Base-by-base conservation (phyloP, 2,113 vertebrate genomes). In the Lipophrys pholis region DNA sequence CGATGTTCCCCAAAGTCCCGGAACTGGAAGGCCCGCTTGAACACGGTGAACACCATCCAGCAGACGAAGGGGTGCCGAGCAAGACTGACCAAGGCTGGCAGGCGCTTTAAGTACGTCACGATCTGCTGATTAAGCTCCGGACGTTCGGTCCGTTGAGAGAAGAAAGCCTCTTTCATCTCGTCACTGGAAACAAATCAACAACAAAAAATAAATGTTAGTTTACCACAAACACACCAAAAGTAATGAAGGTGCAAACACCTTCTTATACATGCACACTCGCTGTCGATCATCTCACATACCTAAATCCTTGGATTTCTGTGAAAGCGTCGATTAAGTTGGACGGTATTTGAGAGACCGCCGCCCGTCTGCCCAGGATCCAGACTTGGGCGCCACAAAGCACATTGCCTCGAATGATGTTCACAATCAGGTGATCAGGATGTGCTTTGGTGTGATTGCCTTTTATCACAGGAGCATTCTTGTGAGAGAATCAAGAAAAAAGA, bases 231-330 rank as follows among this genome's bases (percentile, higher is more conserved):
- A 3, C 3, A n/a, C 2, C 36, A 9, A 35, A 36, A 38, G 7
- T n/a, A 1, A n/a, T 15, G 7, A n/a, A 15, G 7, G n/a, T 3
- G 6, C 8, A 14, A 6, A n/a, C 8, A 54, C 3, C 15, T n/a
- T 11, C 11, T 6, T 5, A 45, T 11, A 48, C n/a, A n/a, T n/a
- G n/a, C n/a, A n/a, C n/a, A n/a, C n/a, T n/a, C n/a, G n/a, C 14
- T n/a, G 6, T 48, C 2, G 12, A 68, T 7, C 21, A n/a, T 15
- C 4, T 35, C 7, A 82, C 83, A 77, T 40, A 90, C 91, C 74
- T 87, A 4, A 92, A 92, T 11, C 93, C 93, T 15, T 89, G 87
- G 7, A 94, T 59, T 74, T 93, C 91, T 5, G 88, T 89, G n/a
- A 75, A 30, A 0, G 73, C 49, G 43, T 91, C 84, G 0, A 94